These are phyloP conservation scores for Corythoichthys intestinalis DNA, from an alignment of 2,113 vertebrate genomes.

Conservation along the genomic window DNA sequence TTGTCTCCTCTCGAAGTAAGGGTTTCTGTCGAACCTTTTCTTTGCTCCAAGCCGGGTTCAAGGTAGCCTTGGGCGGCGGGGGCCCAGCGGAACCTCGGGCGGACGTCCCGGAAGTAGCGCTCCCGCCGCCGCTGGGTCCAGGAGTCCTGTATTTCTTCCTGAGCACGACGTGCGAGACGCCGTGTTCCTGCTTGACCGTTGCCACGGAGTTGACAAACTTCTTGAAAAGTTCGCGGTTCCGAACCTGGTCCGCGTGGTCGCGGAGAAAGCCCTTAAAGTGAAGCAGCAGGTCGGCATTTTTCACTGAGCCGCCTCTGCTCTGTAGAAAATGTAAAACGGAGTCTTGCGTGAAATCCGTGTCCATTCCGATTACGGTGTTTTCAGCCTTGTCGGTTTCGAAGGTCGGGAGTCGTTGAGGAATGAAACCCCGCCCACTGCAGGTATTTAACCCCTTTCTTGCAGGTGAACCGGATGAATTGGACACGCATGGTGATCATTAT, in stretches of 20 bases:
- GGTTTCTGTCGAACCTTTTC: constrained; percentile 3
- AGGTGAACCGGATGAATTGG: constrained; percentile 37
- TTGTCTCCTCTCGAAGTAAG: neutral
- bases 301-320: constrained; percentile 75
- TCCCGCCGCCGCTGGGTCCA: constrained; percentile 50
- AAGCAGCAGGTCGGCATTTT: constrained; percentile 78
- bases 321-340: constrained; percentile 81
- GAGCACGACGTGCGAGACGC: constrained; percentile 75
- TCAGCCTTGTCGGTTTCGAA: constrained; percentile 29
- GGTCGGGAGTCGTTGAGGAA: constrained; percentile 25
- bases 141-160: constrained; percentile 71
- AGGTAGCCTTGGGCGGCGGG: neutral
- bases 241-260: constrained; percentile 62
- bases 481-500: neutral
- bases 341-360: constrained; percentile 81
- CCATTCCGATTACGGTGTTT: constrained; percentile 67
- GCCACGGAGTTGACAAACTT: constrained; percentile 87
- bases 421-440: constrained; percentile 53
- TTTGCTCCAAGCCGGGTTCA: neutral
- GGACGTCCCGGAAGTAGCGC: neutral
- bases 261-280: constrained; percentile 82
- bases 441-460: constrained; percentile 39
- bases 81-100: neutral
- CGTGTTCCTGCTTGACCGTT: constrained; percentile 75
- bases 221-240: constrained; percentile 86